Percentiles rank a stretch among this genome's conserved stretches.
Evolutionary conservation across 2,797 vertebrate genomes (phyloP).

Genomic region (Acipenser transmontanus): DNA sequence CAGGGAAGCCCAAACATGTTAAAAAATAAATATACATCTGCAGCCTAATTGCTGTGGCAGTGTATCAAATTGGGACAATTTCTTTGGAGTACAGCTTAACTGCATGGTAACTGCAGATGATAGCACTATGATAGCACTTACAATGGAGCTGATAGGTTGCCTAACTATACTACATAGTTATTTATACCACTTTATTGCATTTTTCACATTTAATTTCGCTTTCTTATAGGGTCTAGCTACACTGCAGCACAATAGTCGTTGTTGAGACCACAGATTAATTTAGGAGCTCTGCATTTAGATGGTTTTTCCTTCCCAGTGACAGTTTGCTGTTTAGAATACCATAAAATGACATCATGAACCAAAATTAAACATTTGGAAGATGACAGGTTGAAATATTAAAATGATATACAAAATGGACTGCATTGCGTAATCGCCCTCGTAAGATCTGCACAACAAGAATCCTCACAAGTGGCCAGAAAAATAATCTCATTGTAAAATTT

Average conservation of each 20-base stretch:
- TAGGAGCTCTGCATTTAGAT: too few relatives aligned
- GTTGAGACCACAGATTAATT: too few relatives aligned
- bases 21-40: neutral
- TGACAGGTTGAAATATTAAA: too few relatives aligned
- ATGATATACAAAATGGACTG: conserved; percentile 28
- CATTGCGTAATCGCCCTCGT: neutral
- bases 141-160: neutral
- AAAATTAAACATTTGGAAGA: too few relatives aligned
- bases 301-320: too few relatives aligned
- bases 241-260: conserved; percentile 25
- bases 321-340: too few relatives aligned
- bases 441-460: neutral
- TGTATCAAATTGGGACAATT: conserved; percentile 16
- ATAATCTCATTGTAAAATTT: neutral
- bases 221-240: conserved; percentile 28
- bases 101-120: conserved; percentile 11
- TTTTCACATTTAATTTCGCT: conserved; percentile 22
- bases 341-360: too few relatives aligned
- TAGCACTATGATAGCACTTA: conserved; percentile 12
- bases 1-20: neutral
- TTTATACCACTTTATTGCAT: conserved; percentile 13
- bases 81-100: conserved; percentile 11
- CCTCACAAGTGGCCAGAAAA: neutral
- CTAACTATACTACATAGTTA: conserved; percentile 1
- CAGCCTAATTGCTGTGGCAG: conserved; percentile 7